Evolutionary conservation across 92 coral and sea anemone species (phyloP), one percentile per base, ranked within the genome.

Genomic region (Heliopora coerulea): DNA sequence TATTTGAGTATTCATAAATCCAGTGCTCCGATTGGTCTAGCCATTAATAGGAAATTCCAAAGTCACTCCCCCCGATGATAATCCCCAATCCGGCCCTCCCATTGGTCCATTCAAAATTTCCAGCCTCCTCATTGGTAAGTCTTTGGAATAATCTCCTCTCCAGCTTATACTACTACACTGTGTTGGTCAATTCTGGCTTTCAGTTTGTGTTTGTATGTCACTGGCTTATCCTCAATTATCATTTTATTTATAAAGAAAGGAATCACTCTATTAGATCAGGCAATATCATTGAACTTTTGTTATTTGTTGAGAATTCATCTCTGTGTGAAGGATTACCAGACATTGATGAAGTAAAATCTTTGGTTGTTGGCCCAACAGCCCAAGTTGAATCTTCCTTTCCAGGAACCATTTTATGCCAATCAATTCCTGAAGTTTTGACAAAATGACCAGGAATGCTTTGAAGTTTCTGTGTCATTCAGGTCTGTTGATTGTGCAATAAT

Each of bases 281-380:
- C n/a, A 20, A 64, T 15, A 64, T 64, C 19, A 26, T 15, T 20
- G 72, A 64, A 64, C 50, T 64, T 2, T 39, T 64, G 50, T 18
- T 12, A 3, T 64, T 19, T 20, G 1, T 39, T 4, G 54, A 10
- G 17, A 40, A 64, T 13, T 64, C 54, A 8, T 23, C 8, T 13
- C 3, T 35, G 13, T 64, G 72, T n/a, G 29, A 64, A 15, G 72
- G 72, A 1, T 64, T 64, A 31, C 49, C 25, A 25, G 28, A 64
- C 18, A 42, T 27, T 40, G n/a, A 1, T 27, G 17, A 34, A 2
- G 50, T 64, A 1, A 35, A 35, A 24, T 30, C 72, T 1, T 49
- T 64, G 31, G 50, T 31, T 34, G 67, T 61, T 29, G 67, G 13
- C 31, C 72, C 72, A 1, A 64, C 72, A 3, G 58, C 20, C 6